A percentile compares a stretch with the other conserved stretches of the same genome.
phyloP scores from a whole-genome alignment of 1,140 invertebrate genomes.

The Vanessa atalanta region DNA sequence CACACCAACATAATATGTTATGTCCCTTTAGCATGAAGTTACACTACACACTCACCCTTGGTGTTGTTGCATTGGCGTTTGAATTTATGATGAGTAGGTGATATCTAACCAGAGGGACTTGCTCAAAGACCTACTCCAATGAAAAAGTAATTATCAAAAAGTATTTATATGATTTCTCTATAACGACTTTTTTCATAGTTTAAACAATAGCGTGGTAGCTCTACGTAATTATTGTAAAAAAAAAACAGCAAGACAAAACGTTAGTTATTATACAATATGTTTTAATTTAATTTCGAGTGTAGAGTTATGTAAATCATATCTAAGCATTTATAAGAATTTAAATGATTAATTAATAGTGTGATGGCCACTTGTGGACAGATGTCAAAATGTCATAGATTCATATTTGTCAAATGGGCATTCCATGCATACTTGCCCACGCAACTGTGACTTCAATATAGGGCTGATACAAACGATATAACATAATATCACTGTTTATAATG shows the following conservation, averaged over 20 bases:
- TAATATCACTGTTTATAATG: neutral
- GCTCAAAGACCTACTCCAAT: too few relatives aligned
- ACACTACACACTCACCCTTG: too few relatives aligned
- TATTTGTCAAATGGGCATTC: conserved; percentile 48
- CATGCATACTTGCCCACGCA: conserved; percentile 32
- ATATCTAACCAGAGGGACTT: too few relatives aligned
- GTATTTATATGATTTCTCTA: too few relatives aligned
- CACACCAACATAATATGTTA: too few relatives aligned
- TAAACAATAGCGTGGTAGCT: too few relatives aligned
- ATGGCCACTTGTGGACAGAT: conserved; percentile 38
- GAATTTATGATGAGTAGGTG: too few relatives aligned
- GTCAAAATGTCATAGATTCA: conserved; percentile 45
- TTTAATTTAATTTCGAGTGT: conserved; percentile 14
- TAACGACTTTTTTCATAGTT: too few relatives aligned
- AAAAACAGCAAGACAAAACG: neutral
- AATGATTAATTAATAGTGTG: conserved; percentile 39
- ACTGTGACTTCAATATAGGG: conserved; percentile 30
- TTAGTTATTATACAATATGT: neutral
- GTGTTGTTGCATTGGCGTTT: too few relatives aligned
- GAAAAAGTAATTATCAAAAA: too few relatives aligned
- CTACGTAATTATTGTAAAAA: neutral
- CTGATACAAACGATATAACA: neutral
- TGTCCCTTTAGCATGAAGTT: too few relatives aligned
- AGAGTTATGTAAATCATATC: conserved; percentile 25
- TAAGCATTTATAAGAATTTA: conserved; percentile 28